Evolutionary conservation across 2,113 vertebrate species (phyloP).

Genomic region (Ptilorrhoa leucosticta): DNA sequence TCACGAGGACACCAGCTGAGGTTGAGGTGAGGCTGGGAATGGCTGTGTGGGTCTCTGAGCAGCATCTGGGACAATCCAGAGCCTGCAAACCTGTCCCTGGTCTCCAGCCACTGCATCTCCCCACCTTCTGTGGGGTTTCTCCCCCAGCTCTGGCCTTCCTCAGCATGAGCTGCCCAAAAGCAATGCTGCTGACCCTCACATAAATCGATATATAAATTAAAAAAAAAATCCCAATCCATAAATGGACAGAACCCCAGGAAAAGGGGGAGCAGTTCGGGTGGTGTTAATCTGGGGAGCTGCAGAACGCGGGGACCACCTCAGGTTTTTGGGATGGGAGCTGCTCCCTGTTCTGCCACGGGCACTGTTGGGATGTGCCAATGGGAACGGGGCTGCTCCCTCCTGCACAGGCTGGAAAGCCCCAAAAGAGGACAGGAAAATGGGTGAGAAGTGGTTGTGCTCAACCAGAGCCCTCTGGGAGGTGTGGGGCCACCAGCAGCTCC

Average conservation of each 20-base stretch:
- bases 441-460: neutral
- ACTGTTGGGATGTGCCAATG: neutral
- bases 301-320: accelerated
- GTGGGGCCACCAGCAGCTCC: neutral
- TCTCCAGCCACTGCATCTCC: neutral
- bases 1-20: neutral
- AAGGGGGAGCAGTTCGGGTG: too few relatives aligned
- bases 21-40: neutral
- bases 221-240: neutral
- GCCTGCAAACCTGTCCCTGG: accelerated
- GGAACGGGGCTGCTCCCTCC: neutral
- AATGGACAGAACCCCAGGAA: too few relatives aligned
- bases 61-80: neutral
- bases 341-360: accelerated
- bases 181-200: neutral
- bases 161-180: neutral
- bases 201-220: too few relatives aligned
- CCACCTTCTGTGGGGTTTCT: accelerated
- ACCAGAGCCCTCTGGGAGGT: neutral
- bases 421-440: accelerated
- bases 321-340: neutral
- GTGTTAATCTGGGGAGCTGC: too few relatives aligned
- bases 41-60: accelerated
- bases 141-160: neutral
- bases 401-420: neutral